Evolutionary conservation across 2,888 invertebrate species (phyloP), one percentile per base, ranked within the genome.

Genomic region (Eilema caniola): DNA sequence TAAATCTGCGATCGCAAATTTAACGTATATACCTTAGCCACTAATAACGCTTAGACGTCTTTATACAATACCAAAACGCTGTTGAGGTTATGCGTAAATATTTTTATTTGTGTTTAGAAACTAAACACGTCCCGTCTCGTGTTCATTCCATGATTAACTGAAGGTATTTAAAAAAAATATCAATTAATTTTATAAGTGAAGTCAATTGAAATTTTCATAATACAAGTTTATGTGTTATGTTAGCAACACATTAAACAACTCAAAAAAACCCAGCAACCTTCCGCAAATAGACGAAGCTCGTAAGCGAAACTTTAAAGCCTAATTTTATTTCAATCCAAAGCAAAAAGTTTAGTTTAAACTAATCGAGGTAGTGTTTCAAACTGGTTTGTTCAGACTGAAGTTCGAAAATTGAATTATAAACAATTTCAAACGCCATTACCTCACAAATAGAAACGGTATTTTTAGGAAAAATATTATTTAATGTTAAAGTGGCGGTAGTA

Each of bases 281-380:
- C n/a, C 10, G 53, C 53, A 53, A 53, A 53, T 53, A 53, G 53
- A 64, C 53, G 67, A 66, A 65, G 62, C 56, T 59, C 41, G 41
- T 60, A 66, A 76, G 71, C 60, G 61, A 72, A 72, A 80, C 77
- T 81, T 76, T 78, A 70, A 72, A 79, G 80, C 82, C 71, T 71
- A 76, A 79, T 76, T 80, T 79, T 61, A 81, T 78, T 82, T 80
- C 68, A 71, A 76, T 81, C 70, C 73, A 80, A 71, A 72, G 56
- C 74, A 81, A 86, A 89, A 82, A 85, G 85, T 86, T 88, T 72
- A 70, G 78, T 77, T 79, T 78, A 73, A 81, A 80, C 83, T 86
- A 89, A 90, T 89, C 88, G 86, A 87, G 86, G 77, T n/a, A n/a
- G 72, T 83, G 78, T 78, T 80, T 74, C 78, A 83, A 90, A 90